Conservation (phyloP, 2,797 vertebrate species). For the Phyllotis vaccarum region DNA sequence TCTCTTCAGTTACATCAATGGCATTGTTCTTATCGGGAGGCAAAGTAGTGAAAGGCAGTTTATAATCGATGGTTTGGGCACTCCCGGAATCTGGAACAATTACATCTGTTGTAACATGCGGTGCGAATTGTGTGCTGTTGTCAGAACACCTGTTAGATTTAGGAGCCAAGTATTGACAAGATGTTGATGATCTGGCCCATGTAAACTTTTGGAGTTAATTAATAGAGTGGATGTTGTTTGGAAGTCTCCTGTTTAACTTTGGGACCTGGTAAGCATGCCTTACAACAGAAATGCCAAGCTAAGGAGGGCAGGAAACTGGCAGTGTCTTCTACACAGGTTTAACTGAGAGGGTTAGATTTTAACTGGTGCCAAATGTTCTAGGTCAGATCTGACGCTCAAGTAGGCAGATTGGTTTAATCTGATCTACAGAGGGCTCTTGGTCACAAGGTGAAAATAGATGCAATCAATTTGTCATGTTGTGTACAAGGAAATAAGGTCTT, state of each 20-base stretch:
- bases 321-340: background rate
- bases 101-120: background rate
- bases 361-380: background rate
- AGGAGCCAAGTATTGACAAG: background rate
- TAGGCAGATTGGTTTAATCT: background rate
- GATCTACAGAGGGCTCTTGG: background rate
- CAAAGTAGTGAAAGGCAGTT: background rate
- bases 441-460: background rate
- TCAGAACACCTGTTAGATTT: constrained; percentile 1
- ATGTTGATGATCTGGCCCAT: background rate
- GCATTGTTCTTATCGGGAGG: background rate
- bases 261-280: background rate
- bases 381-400: background rate
- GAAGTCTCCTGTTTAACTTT: background rate
- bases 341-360: background rate
- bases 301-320: background rate
- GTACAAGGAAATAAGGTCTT: background rate
- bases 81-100: background rate
- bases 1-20: background rate
- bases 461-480: background rate
- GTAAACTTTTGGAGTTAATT: background rate
- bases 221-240: background rate
- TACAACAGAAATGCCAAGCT: too few relatives aligned
- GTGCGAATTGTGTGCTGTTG: background rate
- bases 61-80: background rate